phyloP scores from a whole-genome alignment of 2,113 vertebrate species.

The Pelusios castaneus region DNA sequence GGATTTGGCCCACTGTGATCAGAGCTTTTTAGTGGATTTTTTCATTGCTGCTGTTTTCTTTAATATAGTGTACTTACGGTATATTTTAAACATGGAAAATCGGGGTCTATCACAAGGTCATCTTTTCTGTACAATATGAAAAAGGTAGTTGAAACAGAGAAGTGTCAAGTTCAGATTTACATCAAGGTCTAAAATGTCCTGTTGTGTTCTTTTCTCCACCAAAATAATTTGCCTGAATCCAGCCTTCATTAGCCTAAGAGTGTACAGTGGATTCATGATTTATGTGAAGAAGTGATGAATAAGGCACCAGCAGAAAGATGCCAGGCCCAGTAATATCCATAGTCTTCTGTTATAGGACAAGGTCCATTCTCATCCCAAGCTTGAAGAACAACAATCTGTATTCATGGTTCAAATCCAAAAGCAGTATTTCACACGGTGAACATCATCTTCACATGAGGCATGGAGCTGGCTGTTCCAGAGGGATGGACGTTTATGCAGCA shows the following conservation, averaged over 20 bases:
- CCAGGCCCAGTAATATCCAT: not conserved
- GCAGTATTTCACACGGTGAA: not conserved
- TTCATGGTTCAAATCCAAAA: not conserved
- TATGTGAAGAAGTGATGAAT: not conserved
- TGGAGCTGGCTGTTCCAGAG: not conserved
- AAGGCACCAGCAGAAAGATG: not conserved
- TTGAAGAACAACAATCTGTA: not conserved
- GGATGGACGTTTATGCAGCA: fast-evolving
- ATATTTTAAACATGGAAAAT: not conserved
- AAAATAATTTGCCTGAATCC: not conserved
- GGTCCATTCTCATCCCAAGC: not conserved
- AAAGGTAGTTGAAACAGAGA: not conserved
- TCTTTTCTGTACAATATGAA: not conserved
- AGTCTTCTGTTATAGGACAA: not conserved
- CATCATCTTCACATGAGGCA: not conserved
- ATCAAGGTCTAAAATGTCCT: not conserved
- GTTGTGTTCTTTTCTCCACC: not conserved
- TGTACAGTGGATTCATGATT: not conserved
- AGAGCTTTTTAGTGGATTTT: not conserved
- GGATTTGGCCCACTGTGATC: not conserved
- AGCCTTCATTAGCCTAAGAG: not conserved
- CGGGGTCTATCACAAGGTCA: not conserved
- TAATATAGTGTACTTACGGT: not conserved
- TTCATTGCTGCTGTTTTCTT: not conserved
- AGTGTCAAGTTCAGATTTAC: not conserved